phyloP scores from a whole-genome alignment of 2,797 vertebrate genomes.

The Protosalanx chinensis region DNA sequence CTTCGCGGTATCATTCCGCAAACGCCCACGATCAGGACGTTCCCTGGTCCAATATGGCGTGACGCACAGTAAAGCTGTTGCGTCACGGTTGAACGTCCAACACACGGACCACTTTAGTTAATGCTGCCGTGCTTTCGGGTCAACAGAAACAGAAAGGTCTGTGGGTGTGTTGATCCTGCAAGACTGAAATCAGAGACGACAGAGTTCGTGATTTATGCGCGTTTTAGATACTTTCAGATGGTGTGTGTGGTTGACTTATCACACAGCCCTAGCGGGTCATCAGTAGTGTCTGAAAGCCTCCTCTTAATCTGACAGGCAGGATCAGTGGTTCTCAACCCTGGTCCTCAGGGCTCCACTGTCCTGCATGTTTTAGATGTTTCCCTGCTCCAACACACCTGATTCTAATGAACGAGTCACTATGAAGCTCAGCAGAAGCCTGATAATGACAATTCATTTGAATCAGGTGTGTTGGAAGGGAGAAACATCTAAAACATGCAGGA shows the following conservation, averaged over 20 bases:
- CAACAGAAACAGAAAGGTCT: too few species aligned
- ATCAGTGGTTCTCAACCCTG: too few species aligned
- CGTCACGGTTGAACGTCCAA: not conserved
- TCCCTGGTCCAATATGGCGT: not conserved
- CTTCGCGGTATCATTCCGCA: not conserved
- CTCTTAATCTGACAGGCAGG: slow-evolving; percentile 54
- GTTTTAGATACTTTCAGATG: slow-evolving; percentile 43
- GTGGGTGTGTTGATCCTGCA: slow-evolving; percentile 16
- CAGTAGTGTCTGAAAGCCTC: slow-evolving; percentile 60
- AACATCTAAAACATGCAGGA: too few species aligned
- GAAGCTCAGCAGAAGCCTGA: too few species aligned
- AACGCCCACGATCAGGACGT: too few species aligned
- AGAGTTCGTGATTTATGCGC: slow-evolving; percentile 47
- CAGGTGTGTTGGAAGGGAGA: too few species aligned
- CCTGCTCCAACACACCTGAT: not conserved
- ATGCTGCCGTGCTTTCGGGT: too few species aligned
- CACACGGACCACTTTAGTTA: not conserved
- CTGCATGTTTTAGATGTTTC: too few species aligned
- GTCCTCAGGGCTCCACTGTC: too few species aligned
- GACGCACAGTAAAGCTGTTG: not conserved
- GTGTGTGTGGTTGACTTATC: slow-evolving; percentile 51
- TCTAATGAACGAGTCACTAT: too few species aligned
- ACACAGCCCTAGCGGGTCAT: slow-evolving; percentile 58
- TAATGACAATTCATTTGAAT: too few species aligned
- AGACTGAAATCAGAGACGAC: slow-evolving; percentile 28